A percentile compares a stretch with the other conserved stretches of the same genome.
phyloP scores from a whole-genome alignment of 2,797 vertebrate species.

The Cottoperca gobio region DNA sequence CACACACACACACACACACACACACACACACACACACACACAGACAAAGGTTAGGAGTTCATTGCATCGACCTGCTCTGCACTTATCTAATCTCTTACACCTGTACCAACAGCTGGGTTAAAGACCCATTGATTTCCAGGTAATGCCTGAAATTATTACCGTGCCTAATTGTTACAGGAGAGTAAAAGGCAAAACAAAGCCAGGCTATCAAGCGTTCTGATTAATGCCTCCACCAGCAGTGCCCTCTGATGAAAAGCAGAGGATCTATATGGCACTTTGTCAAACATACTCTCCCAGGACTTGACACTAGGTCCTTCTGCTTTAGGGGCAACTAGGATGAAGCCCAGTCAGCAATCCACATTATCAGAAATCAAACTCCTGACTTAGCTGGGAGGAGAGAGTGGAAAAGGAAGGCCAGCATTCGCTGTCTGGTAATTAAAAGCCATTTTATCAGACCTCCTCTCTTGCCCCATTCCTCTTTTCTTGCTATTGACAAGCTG shows the following conservation, averaged over 20 bases:
- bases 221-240: slow-evolving; percentile 91
- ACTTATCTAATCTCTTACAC: slow-evolving; percentile 76
- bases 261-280: slow-evolving; percentile 96
- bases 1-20: slow-evolving; percentile 2
- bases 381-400: slow-evolving; percentile 83
- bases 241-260: slow-evolving; percentile 84
- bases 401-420: slow-evolving; percentile 82
- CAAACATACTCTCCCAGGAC: slow-evolving; percentile 91
- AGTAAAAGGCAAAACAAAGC: slow-evolving; percentile 82
- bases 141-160: slow-evolving; percentile 93
- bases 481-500: slow-evolving; percentile 87
- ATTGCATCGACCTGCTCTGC: slow-evolving; percentile 65
- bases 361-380: slow-evolving; percentile 97
- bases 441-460: slow-evolving; percentile 90
- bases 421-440: slow-evolving; percentile 96
- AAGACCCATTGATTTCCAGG: slow-evolving; percentile 93
- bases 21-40: neutral
- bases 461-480: slow-evolving; percentile 80
- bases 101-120: slow-evolving; percentile 85
- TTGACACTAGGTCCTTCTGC: slow-evolving; percentile 79
- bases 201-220: slow-evolving; percentile 83
- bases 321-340: slow-evolving; percentile 85
- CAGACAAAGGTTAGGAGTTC: slow-evolving; percentile 64
- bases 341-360: slow-evolving; percentile 94
- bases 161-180: slow-evolving; percentile 92